Conservation (phyloP, 2,113 vertebrate genomes). For the Eudorcas thomsonii region DNA sequence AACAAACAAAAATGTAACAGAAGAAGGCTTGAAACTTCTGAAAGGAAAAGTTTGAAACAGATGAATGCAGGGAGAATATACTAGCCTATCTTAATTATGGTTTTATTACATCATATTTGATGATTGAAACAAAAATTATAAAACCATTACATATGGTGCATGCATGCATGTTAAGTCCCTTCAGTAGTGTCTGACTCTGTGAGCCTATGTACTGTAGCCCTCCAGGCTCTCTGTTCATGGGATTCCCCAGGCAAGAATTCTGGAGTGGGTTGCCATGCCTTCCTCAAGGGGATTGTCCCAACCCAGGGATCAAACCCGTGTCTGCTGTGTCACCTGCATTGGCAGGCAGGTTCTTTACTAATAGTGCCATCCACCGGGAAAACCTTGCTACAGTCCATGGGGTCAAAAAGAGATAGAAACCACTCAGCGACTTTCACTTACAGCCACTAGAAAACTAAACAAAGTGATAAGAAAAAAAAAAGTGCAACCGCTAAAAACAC, state of each 20-base stretch:
- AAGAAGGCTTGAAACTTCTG: background rate
- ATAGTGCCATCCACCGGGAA: background rate
- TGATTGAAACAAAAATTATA: background rate
- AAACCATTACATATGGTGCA: background rate
- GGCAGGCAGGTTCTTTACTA: background rate
- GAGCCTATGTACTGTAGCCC: background rate
- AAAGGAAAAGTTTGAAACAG: background rate
- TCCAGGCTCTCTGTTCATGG: background rate
- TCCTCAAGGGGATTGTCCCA: background rate
- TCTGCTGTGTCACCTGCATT: background rate
- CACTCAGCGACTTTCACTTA: background rate
- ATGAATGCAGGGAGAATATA: background rate
- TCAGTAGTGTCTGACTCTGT: background rate
- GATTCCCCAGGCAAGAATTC: background rate
- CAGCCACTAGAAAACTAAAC: background rate
- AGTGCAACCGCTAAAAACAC: background rate
- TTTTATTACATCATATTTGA: background rate
- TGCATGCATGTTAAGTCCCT: background rate
- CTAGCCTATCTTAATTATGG: background rate
- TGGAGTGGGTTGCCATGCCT: background rate
- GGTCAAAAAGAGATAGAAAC: background rate
- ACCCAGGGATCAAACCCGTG: background rate
- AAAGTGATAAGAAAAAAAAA: background rate
- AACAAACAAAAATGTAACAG: background rate
- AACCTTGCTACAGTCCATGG: background rate